A percentile compares a stretch with the other conserved stretches of the same genome.
Conservation (phyloP, 2,888 invertebrate species). For the Troilus luridus region DNA sequence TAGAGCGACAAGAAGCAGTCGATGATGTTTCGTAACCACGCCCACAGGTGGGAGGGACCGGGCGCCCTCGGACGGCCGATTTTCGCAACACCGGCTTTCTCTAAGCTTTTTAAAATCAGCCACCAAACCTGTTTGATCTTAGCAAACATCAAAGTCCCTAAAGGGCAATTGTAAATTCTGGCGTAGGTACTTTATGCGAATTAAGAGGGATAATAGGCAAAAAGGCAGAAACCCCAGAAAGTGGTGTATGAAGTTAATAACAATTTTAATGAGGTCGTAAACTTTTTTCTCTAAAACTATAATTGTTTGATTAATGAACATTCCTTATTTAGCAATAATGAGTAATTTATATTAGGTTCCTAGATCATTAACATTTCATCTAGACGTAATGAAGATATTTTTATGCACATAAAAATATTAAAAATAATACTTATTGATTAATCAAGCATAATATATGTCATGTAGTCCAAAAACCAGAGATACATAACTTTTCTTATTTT, state of each 20-base stretch:
- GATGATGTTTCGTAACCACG: conserved; percentile 36
- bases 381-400: too few species aligned
- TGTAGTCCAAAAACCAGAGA: too few species aligned
- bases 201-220: background rate
- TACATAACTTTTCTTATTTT: too few species aligned
- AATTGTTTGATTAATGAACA: background rate
- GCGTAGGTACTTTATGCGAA: background rate
- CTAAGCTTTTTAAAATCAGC: conserved; percentile 23
- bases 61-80: conserved; percentile 30
- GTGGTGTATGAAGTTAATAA: too few species aligned
- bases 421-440: too few species aligned
- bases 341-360: too few species aligned
- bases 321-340: background rate
- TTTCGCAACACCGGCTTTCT: conserved; percentile 41
- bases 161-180: background rate
- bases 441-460: too few species aligned
- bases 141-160: background rate
- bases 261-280: background rate
- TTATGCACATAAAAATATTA: too few species aligned
- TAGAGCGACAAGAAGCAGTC: background rate
- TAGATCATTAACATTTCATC: too few species aligned
- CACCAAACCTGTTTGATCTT: background rate
- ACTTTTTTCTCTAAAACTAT: background rate
- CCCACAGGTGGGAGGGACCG: conserved; percentile 34
- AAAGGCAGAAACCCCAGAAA: background rate